A percentile compares a stretch with the other conserved stretches of the same genome.
Conservation (phyloP, 2,797 vertebrate species). For the Alfaro cultratus region DNA sequence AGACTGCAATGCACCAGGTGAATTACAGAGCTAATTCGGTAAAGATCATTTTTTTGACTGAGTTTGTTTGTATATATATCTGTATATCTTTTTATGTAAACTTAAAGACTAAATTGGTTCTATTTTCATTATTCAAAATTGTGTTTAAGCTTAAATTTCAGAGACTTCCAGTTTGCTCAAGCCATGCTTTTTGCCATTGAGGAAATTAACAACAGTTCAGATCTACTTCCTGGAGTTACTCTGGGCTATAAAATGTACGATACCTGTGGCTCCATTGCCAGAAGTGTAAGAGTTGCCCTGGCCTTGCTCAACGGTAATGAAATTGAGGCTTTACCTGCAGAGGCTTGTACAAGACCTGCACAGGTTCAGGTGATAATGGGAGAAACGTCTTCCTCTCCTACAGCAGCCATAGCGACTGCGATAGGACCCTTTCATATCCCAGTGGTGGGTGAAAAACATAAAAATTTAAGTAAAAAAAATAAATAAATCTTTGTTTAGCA, state of each 20-base stretch:
- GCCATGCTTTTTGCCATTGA: conserved; percentile 78
- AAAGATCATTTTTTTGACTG: background rate
- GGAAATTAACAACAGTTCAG: conserved; percentile 78
- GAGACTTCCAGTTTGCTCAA: conserved; percentile 55
- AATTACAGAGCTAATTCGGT: background rate
- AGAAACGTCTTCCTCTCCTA: conserved; percentile 74
- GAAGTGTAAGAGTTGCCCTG: conserved; percentile 65
- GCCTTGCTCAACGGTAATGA: conserved; percentile 69
- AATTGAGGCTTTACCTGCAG: background rate
- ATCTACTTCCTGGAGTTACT: conserved; percentile 70
- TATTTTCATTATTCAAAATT: background rate
- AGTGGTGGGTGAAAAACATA: conserved; percentile 55
- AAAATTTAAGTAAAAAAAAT: background rate
- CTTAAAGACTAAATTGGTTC: background rate
- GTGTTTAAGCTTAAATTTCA: conserved; percentile 13
- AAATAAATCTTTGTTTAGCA: background rate
- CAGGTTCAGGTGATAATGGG: conserved; percentile 77
- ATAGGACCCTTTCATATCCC: conserved; percentile 76
- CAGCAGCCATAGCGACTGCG: conserved; percentile 69
- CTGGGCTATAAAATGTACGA: conserved; percentile 78
- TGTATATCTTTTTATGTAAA: background rate
- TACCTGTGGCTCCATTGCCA: conserved; percentile 68
- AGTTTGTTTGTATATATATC: background rate
- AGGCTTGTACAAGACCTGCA: conserved; percentile 61
- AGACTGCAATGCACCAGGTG: conserved; percentile 21